These are phyloP conservation scores for Fregetta grallaria DNA, from an alignment of 2,113 vertebrate genomes.

Conservation along the genomic window DNA sequence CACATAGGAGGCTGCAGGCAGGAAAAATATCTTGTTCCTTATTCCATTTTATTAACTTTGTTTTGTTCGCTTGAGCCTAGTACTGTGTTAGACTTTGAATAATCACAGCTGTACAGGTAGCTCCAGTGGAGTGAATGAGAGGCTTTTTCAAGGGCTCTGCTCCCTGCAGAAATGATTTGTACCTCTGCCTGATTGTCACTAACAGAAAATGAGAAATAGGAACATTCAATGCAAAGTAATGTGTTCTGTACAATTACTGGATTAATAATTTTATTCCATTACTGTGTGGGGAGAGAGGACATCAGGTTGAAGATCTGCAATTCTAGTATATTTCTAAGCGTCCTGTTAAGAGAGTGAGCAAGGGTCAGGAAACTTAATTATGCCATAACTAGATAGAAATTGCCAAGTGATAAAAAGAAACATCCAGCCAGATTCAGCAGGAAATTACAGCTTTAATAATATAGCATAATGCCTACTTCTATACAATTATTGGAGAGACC, in stretches of 20 bases:
- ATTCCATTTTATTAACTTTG: slow-evolving; percentile 77
- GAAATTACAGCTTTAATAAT: slow-evolving; percentile 99
- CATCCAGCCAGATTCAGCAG: slow-evolving; percentile 95
- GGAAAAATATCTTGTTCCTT: slow-evolving; percentile 72
- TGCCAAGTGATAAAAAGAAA: slow-evolving; percentile 98
- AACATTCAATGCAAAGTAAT: slow-evolving; percentile 92
- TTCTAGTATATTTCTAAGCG: slow-evolving; percentile 94
- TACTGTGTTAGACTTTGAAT: slow-evolving; percentile 68
- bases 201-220: slow-evolving; percentile 88
- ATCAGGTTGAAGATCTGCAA: slow-evolving; percentile 92
- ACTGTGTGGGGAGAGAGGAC: slow-evolving; percentile 84
- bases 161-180: slow-evolving; percentile 84
- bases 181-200: slow-evolving; percentile 88
- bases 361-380: slow-evolving; percentile 99
- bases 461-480: slow-evolving; percentile 90
- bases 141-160: slow-evolving; percentile 75
- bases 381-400: slow-evolving; percentile 98
- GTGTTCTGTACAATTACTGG: slow-evolving; percentile 94
- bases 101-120: slow-evolving; percentile 78
- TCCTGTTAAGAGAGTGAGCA: slow-evolving; percentile 95
- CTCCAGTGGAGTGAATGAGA: slow-evolving; percentile 73
- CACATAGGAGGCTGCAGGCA: slow-evolving; percentile 45
- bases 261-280: slow-evolving; percentile 99
- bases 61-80: slow-evolving; percentile 74
- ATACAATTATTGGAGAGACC: slow-evolving; percentile 89